Percentiles rank a stretch among this genome's conserved stretches.
phyloP scores from a whole-genome alignment of 2,113 vertebrate genomes.

The Pseudonaja textilis region DNA sequence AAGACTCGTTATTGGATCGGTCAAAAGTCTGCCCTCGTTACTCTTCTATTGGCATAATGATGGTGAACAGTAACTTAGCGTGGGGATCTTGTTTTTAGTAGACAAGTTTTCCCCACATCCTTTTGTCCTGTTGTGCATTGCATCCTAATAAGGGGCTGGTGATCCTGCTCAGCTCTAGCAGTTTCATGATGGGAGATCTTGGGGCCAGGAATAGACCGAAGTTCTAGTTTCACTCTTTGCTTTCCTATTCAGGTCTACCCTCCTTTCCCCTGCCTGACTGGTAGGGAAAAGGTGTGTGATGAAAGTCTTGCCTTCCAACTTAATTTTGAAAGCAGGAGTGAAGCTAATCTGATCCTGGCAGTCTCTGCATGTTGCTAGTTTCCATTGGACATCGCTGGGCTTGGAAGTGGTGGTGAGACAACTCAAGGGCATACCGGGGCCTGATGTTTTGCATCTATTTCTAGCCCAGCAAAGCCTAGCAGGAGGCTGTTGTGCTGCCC shows the following conservation, averaged over 20 bases:
- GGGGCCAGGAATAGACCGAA: background rate
- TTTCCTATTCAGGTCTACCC: slow-evolving; percentile 30
- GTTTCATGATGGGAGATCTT: background rate
- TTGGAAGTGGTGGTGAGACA: background rate
- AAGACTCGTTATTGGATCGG: background rate
- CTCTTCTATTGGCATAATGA: background rate
- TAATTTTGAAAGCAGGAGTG: slow-evolving; percentile 60
- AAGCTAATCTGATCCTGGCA: slow-evolving; percentile 37
- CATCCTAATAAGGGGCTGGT: background rate
- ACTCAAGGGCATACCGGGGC: slow-evolving; percentile 2
- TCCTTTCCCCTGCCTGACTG: slow-evolving; percentile 37
- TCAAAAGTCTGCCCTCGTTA: background rate
- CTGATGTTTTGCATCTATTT: slow-evolving; percentile 40
- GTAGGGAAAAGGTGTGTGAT: slow-evolving; percentile 45
- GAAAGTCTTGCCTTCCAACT: slow-evolving; percentile 59
- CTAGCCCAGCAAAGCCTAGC: slow-evolving; percentile 50
- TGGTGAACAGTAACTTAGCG: background rate
- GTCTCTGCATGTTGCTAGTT: slow-evolving; percentile 31
- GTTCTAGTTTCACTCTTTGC: slow-evolving; percentile 28
- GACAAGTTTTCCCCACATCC: background rate
- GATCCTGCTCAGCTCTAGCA: background rate
- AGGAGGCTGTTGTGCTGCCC: slow-evolving; percentile 49
- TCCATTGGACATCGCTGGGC: slow-evolving; percentile 35
- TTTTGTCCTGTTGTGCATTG: background rate
- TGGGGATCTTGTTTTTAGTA: background rate